Base-by-base conservation (phyloP, 2,797 vertebrate species). In the Gastrophryne carolinensis region DNA sequence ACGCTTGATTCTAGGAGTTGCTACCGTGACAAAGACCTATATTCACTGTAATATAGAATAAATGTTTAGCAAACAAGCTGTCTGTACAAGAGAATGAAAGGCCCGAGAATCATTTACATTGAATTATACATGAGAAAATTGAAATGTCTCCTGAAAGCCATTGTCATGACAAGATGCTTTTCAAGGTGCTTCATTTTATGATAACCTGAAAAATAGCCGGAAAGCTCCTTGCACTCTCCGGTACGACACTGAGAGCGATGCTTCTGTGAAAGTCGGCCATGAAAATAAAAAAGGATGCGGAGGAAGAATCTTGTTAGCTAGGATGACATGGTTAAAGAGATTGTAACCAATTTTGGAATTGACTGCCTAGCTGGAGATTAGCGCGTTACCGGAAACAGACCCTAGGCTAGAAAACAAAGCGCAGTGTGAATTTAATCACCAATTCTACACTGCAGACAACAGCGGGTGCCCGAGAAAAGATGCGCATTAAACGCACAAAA, bases 211-310 rank as follows among this genome's bases (percentile, higher is more conserved):
- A 75, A 76, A 54, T 26, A 70, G 65, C 44, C 35, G 8, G 58
- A 13, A 47, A 71, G 70, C 50, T 57, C 5, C 52, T 71, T 71
- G 67, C 75, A 15, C 27, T 71, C 60, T 37, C 49, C 50, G 71
- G 71, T n/a, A 60, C 67, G 11, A 24, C 21, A 67, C 75, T 71
- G 67, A 34, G 63, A 71, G 67, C 60, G 15, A 77, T 77, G 41
- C 39, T 54, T 37, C 56, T 75, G 75, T 66, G 70, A 61, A 3
- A 52, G 60, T 53, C 32, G 15, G 56, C 63, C 47, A 64, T 49
- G 21, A 63, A 72, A 77, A 54, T 41, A 50, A 80, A 23, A 50
- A 80, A 23, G 24, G 83, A 62, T 52, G 73, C 81, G 79, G 72
- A 34, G 72, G 58, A 23, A 27, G 34, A 71, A 65, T 19, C 6